Percentiles rank a stretch among this genome's conserved stretches.
Evolutionary conservation across 2,888 invertebrate species (phyloP).

Genomic region (Criorhina ranunculi): DNA sequence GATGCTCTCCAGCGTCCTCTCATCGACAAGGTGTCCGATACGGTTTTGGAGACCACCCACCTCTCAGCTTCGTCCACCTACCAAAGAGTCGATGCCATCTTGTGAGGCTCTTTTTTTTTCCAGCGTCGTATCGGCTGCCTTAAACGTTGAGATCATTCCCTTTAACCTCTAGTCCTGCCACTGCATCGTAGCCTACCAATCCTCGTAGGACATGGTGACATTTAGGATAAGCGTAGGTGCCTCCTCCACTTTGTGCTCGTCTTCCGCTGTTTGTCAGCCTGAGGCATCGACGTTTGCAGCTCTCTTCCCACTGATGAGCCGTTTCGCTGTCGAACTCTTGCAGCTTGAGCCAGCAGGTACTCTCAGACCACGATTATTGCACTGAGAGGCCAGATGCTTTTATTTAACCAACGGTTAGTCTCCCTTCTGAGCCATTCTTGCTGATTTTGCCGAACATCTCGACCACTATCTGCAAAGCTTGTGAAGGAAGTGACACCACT

Average conservation of each 20-base stretch:
- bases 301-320: background rate
- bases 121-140: too few relatives aligned
- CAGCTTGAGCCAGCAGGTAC: constrained; percentile 79
- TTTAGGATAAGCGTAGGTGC: background rate
- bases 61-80: background rate
- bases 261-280: background rate
- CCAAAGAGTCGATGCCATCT: background rate
- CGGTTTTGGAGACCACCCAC: background rate
- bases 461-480: too few relatives aligned
- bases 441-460: too few relatives aligned
- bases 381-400: too few relatives aligned
- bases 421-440: too few relatives aligned
- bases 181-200: constrained; percentile 10
- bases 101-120: background rate
- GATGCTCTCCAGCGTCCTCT: background rate
- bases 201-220: background rate
- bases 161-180: background rate
- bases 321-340: background rate
- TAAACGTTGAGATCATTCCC: background rate
- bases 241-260: background rate
- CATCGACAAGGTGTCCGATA: too few relatives aligned
- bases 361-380: too few relatives aligned
- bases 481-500: too few relatives aligned
- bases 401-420: too few relatives aligned
- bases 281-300: constrained; percentile 5